These are phyloP conservation scores for Aphrophora alni DNA, from an alignment of 2,888 invertebrate genomes.

Conservation along the genomic window DNA sequence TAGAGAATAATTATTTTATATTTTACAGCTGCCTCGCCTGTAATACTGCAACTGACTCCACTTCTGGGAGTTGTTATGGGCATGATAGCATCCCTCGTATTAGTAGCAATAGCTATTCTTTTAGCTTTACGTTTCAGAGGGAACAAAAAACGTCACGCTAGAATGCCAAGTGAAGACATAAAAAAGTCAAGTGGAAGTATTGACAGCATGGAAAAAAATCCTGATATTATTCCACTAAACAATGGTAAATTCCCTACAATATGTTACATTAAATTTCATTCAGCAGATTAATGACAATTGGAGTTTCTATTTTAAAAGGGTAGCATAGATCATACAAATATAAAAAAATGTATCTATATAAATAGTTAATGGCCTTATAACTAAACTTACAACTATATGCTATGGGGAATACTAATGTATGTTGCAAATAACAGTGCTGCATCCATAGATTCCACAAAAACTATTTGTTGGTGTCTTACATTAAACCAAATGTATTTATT, in stretches of 20 bases:
- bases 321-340: too few species aligned
- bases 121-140: background rate
- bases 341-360: too few species aligned
- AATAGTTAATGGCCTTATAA: too few species aligned
- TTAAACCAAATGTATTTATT: too few species aligned
- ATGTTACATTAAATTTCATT: too few species aligned
- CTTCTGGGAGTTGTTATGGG: background rate
- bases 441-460: too few species aligned
- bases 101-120: background rate
- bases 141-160: background rate
- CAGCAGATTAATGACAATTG: too few species aligned
- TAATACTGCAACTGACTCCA: background rate
- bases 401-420: too few species aligned
- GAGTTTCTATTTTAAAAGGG: too few species aligned
- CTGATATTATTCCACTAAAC: slow-evolving; percentile 48
- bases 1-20: background rate
- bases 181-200: slow-evolving; percentile 44
- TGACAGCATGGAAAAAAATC: slow-evolving; percentile 48
- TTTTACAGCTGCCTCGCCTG: background rate
- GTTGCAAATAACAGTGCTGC: too few species aligned
- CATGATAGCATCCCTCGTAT: background rate
- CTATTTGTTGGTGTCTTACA: too few species aligned
- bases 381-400: too few species aligned
- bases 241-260: slow-evolving; percentile 38
- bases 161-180: background rate